A percentile compares a stretch with the other conserved stretches of the same genome.
phyloP scores from a whole-genome alignment of 2,888 invertebrate genomes.

The Cheilosia soror region DNA sequence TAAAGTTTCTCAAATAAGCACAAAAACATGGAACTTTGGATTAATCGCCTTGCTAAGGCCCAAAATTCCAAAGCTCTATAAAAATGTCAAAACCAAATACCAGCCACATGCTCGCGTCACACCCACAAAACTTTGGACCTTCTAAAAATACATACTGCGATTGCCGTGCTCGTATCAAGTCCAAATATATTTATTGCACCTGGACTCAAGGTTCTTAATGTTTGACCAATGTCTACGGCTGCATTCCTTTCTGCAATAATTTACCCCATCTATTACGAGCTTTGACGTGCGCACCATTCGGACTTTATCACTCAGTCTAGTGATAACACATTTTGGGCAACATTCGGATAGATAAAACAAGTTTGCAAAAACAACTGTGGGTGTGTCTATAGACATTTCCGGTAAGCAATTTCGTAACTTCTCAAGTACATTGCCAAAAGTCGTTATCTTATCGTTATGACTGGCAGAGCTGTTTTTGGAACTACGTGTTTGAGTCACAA shows the following conservation, averaged over 20 bases:
- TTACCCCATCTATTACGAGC: not conserved
- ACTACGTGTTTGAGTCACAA: not conserved
- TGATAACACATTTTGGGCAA: not conserved
- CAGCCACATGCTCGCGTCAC: not conserved
- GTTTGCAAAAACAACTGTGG: not conserved
- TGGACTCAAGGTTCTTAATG: not conserved
- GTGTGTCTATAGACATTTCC: not conserved
- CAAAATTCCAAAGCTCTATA: too few relatives aligned
- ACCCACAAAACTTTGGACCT: not conserved
- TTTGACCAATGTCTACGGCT: not conserved
- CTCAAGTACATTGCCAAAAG: constrained; percentile 32
- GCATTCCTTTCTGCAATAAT: not conserved
- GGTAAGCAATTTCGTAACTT: constrained; percentile 29
- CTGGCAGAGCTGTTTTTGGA: constrained; percentile 39
- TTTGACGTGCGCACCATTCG: not conserved
- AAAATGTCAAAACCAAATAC: too few relatives aligned
- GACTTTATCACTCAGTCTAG: constrained; percentile 20
- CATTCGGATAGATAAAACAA: not conserved
- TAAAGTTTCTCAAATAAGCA: too few relatives aligned
- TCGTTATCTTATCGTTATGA: constrained; percentile 35
- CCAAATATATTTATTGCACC: constrained; percentile 12
- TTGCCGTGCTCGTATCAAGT: not conserved
- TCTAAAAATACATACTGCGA: not conserved
- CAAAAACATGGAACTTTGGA: too few relatives aligned
- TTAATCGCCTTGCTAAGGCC: too few relatives aligned